These are phyloP conservation scores for Oncorhynchus clarkii DNA, from an alignment of 2,113 vertebrate genomes.

Conservation along the genomic window DNA sequence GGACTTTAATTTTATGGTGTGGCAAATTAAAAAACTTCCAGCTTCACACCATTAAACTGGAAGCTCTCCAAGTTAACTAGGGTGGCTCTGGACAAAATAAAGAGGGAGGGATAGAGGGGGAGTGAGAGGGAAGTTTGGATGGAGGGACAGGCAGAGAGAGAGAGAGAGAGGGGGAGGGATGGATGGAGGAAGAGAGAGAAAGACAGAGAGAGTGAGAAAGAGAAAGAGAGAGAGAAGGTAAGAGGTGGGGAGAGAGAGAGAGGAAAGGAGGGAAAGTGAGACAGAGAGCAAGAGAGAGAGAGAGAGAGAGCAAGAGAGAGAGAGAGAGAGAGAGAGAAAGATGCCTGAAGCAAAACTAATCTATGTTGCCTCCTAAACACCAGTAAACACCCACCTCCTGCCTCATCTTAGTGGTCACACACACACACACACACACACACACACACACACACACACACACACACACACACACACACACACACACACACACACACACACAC, in stretches of 20 bases:
- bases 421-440: slow-evolving; percentile 25
- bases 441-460: slow-evolving; percentile 36
- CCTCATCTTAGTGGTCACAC: slow-evolving; percentile 21
- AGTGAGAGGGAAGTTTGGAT: background rate
- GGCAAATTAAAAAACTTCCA: slow-evolving; percentile 65
- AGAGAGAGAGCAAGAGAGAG: background rate
- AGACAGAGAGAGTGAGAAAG: background rate
- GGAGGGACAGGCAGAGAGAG: background rate
- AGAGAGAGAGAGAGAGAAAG: slow-evolving; percentile 5
- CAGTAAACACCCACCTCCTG: slow-evolving; percentile 18
- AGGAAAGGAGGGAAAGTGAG: slow-evolving; percentile 1
- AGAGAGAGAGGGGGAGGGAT: background rate
- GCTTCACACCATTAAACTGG: slow-evolving; percentile 60
- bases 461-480: slow-evolving; percentile 7
- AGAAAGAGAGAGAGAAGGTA: background rate
- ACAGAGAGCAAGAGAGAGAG: background rate
- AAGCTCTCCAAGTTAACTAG: slow-evolving; percentile 45
- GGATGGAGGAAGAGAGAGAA: background rate
- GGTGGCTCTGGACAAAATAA: slow-evolving; percentile 17
- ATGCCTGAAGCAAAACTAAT: slow-evolving; percentile 24
- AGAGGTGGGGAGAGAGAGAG: background rate
- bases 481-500: slow-evolving; percentile 3
- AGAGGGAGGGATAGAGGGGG: slow-evolving; percentile 1
- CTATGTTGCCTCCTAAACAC: slow-evolving; percentile 33
- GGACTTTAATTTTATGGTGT: slow-evolving; percentile 67